Conservation (phyloP, 35 echinoderm and acorn worm species). For the Heliocidaris erythrogramma region DNA sequence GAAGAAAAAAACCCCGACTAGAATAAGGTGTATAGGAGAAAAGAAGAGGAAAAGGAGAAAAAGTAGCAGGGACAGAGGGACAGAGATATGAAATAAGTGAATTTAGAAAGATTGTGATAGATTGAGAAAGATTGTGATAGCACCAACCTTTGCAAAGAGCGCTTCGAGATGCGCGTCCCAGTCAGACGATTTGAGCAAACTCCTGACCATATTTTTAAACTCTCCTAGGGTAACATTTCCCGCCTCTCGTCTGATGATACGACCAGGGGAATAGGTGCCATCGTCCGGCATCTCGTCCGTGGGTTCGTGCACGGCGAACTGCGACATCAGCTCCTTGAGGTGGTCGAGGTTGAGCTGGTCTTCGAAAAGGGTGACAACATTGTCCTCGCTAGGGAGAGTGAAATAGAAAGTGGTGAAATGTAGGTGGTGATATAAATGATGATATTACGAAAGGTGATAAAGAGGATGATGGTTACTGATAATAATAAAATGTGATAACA, state of each 20-base stretch:
- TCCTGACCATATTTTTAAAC: constrained; percentile 84
- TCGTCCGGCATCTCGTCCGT: constrained; percentile 77
- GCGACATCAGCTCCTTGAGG: constrained; percentile 83
- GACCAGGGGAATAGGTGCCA: constrained; percentile 74
- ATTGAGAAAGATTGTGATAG: background rate
- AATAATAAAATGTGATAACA: too few relatives aligned
- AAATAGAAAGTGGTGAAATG: background rate
- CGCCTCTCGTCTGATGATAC: constrained; percentile 78
- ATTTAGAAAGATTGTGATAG: background rate
- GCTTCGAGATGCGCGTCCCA: constrained; percentile 91
- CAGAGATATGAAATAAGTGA: too few relatives aligned
- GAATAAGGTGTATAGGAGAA: too few relatives aligned
- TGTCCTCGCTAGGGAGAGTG: background rate
- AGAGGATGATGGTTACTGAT: too few relatives aligned
- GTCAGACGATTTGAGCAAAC: constrained; percentile 66
- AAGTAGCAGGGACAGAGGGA: too few relatives aligned
- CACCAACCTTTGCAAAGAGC: constrained; percentile 88
- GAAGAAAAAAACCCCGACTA: too few relatives aligned
- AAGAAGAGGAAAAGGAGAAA: too few relatives aligned
- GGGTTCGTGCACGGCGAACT: constrained; percentile 79
- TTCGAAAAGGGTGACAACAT: constrained; percentile 61
- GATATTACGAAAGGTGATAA: too few relatives aligned
- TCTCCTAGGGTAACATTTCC: constrained; percentile 90
- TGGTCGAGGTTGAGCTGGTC: constrained; percentile 96
- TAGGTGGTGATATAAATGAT: too few relatives aligned